These are phyloP conservation scores for Caerostris extrusa DNA, from an alignment of 1,140 invertebrate species.

Conservation along the genomic window DNA sequence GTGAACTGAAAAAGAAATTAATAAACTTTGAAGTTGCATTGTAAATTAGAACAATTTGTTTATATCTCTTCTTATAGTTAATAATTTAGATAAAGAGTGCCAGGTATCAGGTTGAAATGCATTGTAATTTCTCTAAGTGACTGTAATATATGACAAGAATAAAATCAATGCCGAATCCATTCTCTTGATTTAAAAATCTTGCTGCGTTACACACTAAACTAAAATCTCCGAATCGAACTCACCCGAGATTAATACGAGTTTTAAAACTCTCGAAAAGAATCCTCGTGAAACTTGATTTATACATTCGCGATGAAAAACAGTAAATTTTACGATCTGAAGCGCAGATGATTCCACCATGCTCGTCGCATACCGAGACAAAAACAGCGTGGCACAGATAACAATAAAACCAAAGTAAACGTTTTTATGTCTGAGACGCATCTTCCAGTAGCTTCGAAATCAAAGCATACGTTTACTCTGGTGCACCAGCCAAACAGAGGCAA, in stretches of 20 bases:
- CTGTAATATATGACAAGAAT: too few species aligned
- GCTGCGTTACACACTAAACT: too few species aligned
- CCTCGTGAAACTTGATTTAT: slow-evolving; percentile 14
- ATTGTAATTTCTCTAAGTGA: too few species aligned
- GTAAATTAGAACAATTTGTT: too few species aligned
- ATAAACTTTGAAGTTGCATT: too few species aligned
- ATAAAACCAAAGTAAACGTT: slow-evolving; percentile 1
- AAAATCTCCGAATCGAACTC: background rate
- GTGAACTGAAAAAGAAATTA: too few species aligned
- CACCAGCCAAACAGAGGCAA: background rate
- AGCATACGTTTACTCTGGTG: background rate
- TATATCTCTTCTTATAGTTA: too few species aligned
- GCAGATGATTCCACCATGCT: background rate
- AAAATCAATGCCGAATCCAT: too few species aligned
- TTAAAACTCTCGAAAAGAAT: background rate
- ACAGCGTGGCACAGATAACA: background rate
- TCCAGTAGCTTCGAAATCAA: background rate
- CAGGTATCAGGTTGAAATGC: too few species aligned
- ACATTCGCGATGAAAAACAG: slow-evolving; percentile 7
- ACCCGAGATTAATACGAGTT: background rate
- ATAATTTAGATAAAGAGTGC: too few species aligned
- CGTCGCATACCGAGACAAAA: slow-evolving; percentile 7
- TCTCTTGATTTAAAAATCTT: too few species aligned
- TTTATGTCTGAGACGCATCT: background rate
- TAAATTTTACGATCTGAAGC: slow-evolving; percentile 4